These are phyloP conservation scores for Tipula lateralis DNA, from an alignment of 2,888 invertebrate genomes.

Conservation along the genomic window DNA sequence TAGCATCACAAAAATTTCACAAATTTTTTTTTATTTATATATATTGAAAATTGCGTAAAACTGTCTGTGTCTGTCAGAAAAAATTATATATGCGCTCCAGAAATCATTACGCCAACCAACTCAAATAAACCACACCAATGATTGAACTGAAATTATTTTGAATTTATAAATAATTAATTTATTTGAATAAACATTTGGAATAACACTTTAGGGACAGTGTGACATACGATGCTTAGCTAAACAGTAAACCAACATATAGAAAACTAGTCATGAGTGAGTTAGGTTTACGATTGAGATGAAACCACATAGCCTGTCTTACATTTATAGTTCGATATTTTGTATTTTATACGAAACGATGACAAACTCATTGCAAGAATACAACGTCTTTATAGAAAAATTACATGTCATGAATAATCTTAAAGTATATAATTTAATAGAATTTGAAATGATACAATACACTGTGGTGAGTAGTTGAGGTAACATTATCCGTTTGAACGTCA, in stretches of 20 bases:
- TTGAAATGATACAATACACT: background rate
- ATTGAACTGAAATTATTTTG: background rate
- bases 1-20: too few relatives aligned
- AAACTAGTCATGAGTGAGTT: background rate
- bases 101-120: background rate
- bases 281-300: background rate
- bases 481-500: background rate
- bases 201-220: background rate
- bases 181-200: background rate
- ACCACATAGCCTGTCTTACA: background rate
- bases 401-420: background rate
- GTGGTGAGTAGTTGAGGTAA: background rate
- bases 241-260: background rate
- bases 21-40: too few relatives aligned
- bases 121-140: background rate
- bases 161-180: too few relatives aligned
- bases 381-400: background rate
- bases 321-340: too few relatives aligned
- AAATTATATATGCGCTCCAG: background rate
- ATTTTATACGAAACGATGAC: background rate
- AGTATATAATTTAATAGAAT: background rate
- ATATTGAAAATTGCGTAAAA: background rate
- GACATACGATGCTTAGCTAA: background rate
- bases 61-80: background rate
- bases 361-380: background rate